Percentiles rank a stretch among this genome's conserved stretches.
Conservation (phyloP, 2,888 invertebrate species). For the Cephus pygmeus region DNA sequence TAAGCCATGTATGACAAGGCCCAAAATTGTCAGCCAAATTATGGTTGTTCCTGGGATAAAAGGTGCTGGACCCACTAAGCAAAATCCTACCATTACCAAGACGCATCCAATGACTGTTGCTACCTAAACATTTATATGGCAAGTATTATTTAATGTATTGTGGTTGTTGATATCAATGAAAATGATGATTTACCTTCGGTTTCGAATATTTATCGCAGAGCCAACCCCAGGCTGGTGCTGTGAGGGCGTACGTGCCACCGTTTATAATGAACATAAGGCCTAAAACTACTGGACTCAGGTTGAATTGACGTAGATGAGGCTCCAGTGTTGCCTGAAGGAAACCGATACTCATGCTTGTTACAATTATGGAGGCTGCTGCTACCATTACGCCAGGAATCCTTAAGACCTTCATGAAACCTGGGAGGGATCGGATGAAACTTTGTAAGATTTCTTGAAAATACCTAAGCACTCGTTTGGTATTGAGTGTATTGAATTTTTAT, state of each 20-base stretch:
- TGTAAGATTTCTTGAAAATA: conserved; percentile 1
- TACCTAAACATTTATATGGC: conserved; percentile 50
- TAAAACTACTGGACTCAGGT: conserved; percentile 76
- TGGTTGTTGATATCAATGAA: not conserved
- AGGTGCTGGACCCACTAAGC: conserved; percentile 84
- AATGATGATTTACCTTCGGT: conserved; percentile 69
- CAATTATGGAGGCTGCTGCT: conserved; percentile 78
- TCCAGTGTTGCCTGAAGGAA: conserved; percentile 91
- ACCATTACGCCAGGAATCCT: conserved; percentile 81
- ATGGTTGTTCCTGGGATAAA: conserved; percentile 75
- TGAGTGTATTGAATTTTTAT: not conserved
- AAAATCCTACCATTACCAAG: conserved; percentile 76
- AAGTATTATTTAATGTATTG: not conserved
- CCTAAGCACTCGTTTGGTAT: not conserved
- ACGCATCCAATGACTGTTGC: conserved; percentile 76
- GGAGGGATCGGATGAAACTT: conserved; percentile 29
- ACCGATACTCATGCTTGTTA: conserved; percentile 84
- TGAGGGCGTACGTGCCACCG: conserved; percentile 82
- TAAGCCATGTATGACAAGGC: conserved; percentile 82
- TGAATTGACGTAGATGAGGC: conserved; percentile 83
- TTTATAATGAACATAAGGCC: conserved; percentile 88
- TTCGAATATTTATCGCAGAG: conserved; percentile 77
- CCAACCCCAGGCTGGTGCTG: conserved; percentile 85
- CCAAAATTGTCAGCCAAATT: conserved; percentile 76
- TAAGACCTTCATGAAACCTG: conserved; percentile 76